These are phyloP conservation scores for Saccopteryx leptura DNA, from an alignment of 2,113 vertebrate genomes.

Conservation along the genomic window DNA sequence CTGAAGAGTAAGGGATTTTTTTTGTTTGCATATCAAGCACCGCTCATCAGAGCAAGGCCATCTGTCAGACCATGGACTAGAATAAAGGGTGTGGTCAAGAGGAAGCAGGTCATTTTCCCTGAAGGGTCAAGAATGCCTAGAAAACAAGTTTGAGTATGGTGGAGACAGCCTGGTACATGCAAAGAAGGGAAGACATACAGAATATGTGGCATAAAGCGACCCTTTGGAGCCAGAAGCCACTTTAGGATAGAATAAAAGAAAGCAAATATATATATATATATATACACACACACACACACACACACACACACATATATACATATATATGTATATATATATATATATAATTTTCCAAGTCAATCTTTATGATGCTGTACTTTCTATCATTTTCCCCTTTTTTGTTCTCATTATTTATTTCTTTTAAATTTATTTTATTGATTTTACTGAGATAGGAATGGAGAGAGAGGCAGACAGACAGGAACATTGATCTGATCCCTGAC, in stretches of 20 bases:
- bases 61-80: background rate
- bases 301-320: too few species aligned
- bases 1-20: background rate
- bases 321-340: background rate
- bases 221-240: background rate
- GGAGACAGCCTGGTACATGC: background rate
- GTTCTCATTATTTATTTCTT: background rate
- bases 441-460: too few species aligned
- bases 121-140: background rate
- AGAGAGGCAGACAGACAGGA: too few species aligned
- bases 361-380: background rate
- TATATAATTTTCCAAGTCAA: background rate
- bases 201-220: background rate
- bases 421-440: too few species aligned
- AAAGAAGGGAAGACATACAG: background rate
- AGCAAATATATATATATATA: background rate
- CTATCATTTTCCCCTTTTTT: background rate
- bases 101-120: background rate
- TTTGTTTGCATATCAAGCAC: background rate
- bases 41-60: background rate
- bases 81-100: background rate
- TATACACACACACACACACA: too few species aligned
- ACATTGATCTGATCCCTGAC: too few species aligned
- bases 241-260: background rate
- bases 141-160: background rate